Evolutionary conservation across 2,888 invertebrate genomes (phyloP), one percentile per base, ranked within the genome.

Genomic region (Tachina lurida): DNA sequence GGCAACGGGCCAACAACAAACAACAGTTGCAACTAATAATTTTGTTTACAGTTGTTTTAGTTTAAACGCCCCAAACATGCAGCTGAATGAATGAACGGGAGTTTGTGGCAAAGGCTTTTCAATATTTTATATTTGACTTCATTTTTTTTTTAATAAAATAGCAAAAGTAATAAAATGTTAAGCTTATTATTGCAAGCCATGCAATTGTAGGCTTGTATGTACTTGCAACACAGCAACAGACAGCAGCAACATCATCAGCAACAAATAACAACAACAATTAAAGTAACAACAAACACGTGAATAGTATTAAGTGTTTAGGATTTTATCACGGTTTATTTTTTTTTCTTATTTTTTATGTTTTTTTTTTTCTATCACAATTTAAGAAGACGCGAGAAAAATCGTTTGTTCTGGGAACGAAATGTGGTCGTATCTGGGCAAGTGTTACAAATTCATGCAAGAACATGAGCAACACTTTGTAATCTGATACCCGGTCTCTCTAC

Each of bases 381-480:
- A 54, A 75, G 67, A 75, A 60, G 81, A 75, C 43, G 75, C 67
- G 58, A 43, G 49, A 52, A 70, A 75, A 81, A 62, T 75, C 54
- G 74, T 60, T 74, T 73, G 49, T 54, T 70, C 17, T 54, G 31
- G 58, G n/a, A 47, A 60, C 67, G 70, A 67, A 65, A 71, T 67
- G 54, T 74, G 56, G 10, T 68, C 39, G 67, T 80, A 80, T 68
- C 67, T 22, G 58, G 52, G 60, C 86, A 83, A 79, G 83, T 80
- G 83, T 83, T 79, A 80, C 83, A 76, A 83, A 86, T 86, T 79
- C 71, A 75, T 68, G 75, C 43, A 63, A 71, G 73, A 83, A 86
- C 86, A 86, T 86, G 54, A 71, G 13, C 79, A 86, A 83, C 83
- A 83, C 77, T 86, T 83, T 83, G 86, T 86, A 86, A 86, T 86